Conservation (phyloP, 2,797 vertebrate genomes). For the Lepus oiostolus region DNA sequence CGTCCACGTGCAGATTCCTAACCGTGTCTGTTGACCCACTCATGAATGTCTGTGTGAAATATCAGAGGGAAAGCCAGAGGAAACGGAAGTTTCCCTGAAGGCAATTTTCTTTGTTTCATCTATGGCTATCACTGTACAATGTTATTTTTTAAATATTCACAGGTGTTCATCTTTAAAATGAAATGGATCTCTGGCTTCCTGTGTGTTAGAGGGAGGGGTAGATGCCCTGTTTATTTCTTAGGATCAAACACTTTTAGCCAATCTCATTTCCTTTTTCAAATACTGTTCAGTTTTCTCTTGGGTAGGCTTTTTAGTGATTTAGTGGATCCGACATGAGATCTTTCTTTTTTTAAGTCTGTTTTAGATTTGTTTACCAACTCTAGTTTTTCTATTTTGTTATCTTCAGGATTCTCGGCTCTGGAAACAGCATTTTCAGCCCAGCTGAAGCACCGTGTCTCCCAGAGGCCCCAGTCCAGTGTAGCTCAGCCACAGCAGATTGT, state of each 20-base stretch:
- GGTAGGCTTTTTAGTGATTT: conserved; percentile 30
- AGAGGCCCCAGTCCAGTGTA: background rate
- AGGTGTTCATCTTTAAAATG: conserved; percentile 15
- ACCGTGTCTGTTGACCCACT: background rate
- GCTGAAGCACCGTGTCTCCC: background rate
- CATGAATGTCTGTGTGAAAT: background rate
- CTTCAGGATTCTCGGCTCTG: conserved; percentile 64
- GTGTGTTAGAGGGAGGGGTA: background rate
- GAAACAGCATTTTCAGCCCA: conserved; percentile 61
- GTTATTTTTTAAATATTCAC: no score
- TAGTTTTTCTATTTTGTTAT: conserved; percentile 42
- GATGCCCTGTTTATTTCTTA: background rate
- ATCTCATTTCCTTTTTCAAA: conserved; percentile 29
- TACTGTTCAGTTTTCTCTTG: background rate
- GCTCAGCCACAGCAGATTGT: conserved; percentile 50
- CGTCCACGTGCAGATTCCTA: background rate
- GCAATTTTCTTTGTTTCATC: background rate
- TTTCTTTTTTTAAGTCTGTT: conserved; percentile 29
- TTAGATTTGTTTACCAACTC: conserved; percentile 47
- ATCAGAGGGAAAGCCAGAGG: background rate
- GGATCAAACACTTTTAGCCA: conserved; percentile 7
- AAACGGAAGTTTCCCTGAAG: background rate
- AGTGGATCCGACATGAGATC: conserved; percentile 3
- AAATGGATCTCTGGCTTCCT: background rate
- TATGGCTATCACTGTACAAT: background rate